Evolutionary conservation across 30 jellyfish, hydroid and myxozoan genomes (phyloP).

Genomic region (Hydra vulgaris): DNA sequence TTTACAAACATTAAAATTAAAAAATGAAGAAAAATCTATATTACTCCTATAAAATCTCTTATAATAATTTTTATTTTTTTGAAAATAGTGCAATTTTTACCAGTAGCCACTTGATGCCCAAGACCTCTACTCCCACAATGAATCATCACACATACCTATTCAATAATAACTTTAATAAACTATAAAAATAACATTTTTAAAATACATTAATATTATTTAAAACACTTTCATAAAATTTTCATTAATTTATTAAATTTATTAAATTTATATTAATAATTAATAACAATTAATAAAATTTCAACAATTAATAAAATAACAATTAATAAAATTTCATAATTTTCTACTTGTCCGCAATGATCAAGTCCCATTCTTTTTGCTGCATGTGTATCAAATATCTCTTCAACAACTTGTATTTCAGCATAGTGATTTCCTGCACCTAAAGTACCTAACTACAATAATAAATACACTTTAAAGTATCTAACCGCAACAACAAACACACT

Average conservation of each 20-base stretch:
- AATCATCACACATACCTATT: slow-evolving; percentile 90
- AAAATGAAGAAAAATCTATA: too few relatives aligned
- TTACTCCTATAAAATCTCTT: neutral
- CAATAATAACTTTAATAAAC: neutral
- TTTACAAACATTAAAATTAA: too few relatives aligned
- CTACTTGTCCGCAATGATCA: slow-evolving; percentile 93
- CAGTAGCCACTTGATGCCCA: slow-evolving; percentile 99
- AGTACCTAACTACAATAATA: slow-evolving; percentile 75
- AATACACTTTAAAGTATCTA: slow-evolving; percentile 31
- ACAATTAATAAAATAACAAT: too few relatives aligned
- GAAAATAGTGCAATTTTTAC: slow-evolving; percentile 10
- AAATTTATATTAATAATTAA: too few relatives aligned
- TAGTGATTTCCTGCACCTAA: slow-evolving; percentile 99
- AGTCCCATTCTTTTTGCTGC: slow-evolving; percentile 93
- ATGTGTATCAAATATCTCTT: slow-evolving; percentile 70
- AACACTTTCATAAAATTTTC: too few relatives aligned
- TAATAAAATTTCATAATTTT: too few relatives aligned
- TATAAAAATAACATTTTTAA: neutral
- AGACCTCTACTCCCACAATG: slow-evolving; percentile 98
- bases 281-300: too few relatives aligned
- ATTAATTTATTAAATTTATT: too few relatives aligned
- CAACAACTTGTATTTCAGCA: slow-evolving; percentile 97
- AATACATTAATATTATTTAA: too few relatives aligned
- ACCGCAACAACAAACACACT: slow-evolving; percentile 26
- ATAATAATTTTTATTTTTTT: too few relatives aligned